These are phyloP conservation scores for Miniopterus natalensis DNA, from an alignment of 2,113 vertebrate species.

Conservation along the genomic window DNA sequence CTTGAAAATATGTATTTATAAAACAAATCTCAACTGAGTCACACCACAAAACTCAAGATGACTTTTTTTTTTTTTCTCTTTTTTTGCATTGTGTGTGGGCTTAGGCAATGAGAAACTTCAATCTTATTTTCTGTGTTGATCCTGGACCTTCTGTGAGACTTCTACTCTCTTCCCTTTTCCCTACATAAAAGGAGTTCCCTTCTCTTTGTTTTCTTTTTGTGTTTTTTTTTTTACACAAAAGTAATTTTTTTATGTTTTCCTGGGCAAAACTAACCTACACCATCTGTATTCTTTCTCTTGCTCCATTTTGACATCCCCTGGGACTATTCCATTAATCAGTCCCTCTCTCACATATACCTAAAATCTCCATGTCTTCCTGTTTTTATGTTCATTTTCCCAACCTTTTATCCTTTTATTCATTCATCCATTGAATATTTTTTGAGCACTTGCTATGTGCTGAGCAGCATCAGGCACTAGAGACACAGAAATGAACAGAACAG, in stretches of 20 bases:
- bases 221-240: not conserved
- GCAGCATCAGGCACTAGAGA: not conserved
- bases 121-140: not conserved
- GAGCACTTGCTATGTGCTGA: not conserved
- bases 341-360: not conserved
- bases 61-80: not conserved
- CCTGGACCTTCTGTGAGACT: not conserved
- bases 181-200: not conserved
- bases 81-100: not conserved
- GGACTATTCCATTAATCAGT: not conserved
- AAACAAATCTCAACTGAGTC: not conserved
- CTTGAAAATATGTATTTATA: not conserved
- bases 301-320: not conserved
- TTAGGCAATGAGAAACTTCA: not conserved
- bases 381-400: not conserved
- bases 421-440: not conserved
- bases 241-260: not conserved
- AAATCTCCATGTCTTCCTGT: not conserved
- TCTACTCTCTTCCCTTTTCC: not conserved
- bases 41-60: not conserved
- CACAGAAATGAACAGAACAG: not conserved
- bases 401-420: not conserved
- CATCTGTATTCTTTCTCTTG: not conserved
- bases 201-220: not conserved
- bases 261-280: not conserved